Conservation (phyloP, 2,113 vertebrate genomes). For the Pan troglodytes region DNA sequence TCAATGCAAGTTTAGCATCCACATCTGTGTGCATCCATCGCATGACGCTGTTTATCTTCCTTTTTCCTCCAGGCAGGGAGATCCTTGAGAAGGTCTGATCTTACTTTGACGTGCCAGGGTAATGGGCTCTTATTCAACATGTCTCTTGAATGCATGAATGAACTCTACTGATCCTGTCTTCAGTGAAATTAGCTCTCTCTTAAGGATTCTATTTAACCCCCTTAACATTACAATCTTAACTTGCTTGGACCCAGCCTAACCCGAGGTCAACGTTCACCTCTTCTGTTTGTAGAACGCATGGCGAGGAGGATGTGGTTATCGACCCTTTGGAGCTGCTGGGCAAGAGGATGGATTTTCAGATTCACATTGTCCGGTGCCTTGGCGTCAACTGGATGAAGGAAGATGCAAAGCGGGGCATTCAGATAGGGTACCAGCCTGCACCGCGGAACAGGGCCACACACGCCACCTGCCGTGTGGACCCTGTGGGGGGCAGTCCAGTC, state of each 20-base stretch:
- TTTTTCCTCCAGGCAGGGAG: not conserved
- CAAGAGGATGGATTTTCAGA: constrained; percentile 89
- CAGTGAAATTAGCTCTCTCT: not conserved
- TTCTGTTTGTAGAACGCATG: constrained; percentile 78
- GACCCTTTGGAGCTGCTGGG: constrained; percentile 90
- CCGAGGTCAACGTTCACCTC: not conserved
- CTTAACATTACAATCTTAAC: not conserved
- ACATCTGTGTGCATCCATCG: too few relatives aligned
- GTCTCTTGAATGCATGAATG: not conserved
- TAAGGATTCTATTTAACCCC: not conserved
- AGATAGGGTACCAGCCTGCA: constrained; percentile 84
- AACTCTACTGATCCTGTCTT: not conserved
- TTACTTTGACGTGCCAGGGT: not conserved
- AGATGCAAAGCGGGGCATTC: constrained; percentile 85
- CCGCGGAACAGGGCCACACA: rapidly evolving
- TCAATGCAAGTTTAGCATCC: not conserved
- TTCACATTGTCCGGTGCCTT: constrained; percentile 87
- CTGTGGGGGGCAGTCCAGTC: not conserved
- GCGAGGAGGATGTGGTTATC: constrained; percentile 89
- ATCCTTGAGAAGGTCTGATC: not conserved
- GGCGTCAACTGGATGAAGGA: constrained; percentile 91
- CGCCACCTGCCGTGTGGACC: not conserved
- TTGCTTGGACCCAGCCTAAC: not conserved
- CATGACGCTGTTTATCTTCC: not conserved
- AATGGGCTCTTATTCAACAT: too few relatives aligned